Evolutionary conservation across 2,113 vertebrate species (phyloP).

Genomic region (Nothobranchius furzeri): DNA sequence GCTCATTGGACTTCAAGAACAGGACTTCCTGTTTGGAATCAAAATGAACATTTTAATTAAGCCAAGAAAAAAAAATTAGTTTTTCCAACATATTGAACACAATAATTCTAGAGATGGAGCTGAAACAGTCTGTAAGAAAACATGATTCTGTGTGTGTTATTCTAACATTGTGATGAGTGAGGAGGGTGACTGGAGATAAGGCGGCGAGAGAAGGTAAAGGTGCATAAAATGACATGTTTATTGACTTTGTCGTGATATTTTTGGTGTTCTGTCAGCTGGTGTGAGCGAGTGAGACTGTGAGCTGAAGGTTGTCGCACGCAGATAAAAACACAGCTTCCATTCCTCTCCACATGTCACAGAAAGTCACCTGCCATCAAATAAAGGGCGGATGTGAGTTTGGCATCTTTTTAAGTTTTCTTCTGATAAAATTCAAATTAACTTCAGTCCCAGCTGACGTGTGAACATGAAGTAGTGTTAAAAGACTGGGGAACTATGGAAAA

Average conservation of each 20-base stretch:
- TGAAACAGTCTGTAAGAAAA: no score
- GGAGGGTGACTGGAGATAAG: no score
- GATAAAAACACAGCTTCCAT: constrained; percentile 25
- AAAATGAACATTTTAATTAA: no score
- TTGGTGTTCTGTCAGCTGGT: constrained; percentile 1
- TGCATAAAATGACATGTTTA: constrained; percentile 17
- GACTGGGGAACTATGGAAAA: constrained; percentile 2
- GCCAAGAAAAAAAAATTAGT: no score
- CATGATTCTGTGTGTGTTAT: no score
- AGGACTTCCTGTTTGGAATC: no score
- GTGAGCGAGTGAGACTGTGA: constrained; percentile 6
- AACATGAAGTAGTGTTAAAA: constrained; percentile 7
- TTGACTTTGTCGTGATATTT: no score
- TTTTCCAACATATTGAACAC: no score
- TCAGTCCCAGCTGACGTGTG: constrained; percentile 26
- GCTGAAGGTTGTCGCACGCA: constrained; percentile 19
- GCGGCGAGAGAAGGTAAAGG: not conserved
- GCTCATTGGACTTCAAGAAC: no score
- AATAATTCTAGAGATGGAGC: no score
- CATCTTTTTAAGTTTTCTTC: constrained; percentile 58
- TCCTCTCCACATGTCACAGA: constrained; percentile 34
- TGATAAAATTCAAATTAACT: constrained; percentile 72
- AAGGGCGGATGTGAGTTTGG: constrained; percentile 48
- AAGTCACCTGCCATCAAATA: constrained; percentile 51
- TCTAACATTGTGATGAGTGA: no score